These are phyloP conservation scores for Zaprionus tsacasi DNA, from an alignment of 1,140 invertebrate genomes.

Conservation along the genomic window DNA sequence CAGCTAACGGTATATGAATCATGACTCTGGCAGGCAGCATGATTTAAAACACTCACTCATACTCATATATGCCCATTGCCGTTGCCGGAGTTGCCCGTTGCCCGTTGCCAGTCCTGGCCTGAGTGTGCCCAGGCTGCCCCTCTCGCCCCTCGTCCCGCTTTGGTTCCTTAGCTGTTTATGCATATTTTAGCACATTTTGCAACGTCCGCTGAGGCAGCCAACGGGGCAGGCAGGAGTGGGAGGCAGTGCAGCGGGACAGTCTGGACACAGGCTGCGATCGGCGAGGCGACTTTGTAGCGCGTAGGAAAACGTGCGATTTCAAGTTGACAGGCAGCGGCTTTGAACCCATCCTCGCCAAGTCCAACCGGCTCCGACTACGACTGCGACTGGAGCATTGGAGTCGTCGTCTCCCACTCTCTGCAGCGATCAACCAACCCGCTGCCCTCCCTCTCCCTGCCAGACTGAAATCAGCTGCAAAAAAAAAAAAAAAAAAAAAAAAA, in stretches of 20 bases:
- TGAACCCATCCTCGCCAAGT: conserved; percentile 49
- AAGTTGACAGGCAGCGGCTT: conserved; percentile 78
- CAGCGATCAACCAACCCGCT: not conserved
- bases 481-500: conserved; percentile 47
- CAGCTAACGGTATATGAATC: conserved; percentile 84
- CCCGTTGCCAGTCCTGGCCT: not conserved
- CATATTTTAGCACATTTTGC: conserved; percentile 82
- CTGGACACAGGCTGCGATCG: conserved; percentile 50
- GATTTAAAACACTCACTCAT: conserved; percentile 83
- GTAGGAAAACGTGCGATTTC: conserved; percentile 81
- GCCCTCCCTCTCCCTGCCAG: not conserved
- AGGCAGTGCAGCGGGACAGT: conserved; percentile 6
- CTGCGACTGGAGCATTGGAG: not conserved
- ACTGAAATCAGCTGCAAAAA: conserved; percentile 60
- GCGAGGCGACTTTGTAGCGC: conserved; percentile 76
- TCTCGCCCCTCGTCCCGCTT: conserved; percentile 9
- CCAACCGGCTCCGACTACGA: conserved; percentile 10
- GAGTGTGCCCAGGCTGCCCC: conserved; percentile 17
- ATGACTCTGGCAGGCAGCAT: conserved; percentile 83
- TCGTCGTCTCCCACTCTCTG: conserved; percentile 15
- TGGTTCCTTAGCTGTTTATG: conserved; percentile 65
- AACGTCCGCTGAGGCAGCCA: conserved; percentile 27
- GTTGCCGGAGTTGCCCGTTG: not conserved
- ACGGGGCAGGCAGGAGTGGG: not conserved
- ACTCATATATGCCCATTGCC: conserved; percentile 55